phyloP scores from a whole-genome alignment of 2,888 invertebrate genomes.

The Galerucella pusilla region DNA sequence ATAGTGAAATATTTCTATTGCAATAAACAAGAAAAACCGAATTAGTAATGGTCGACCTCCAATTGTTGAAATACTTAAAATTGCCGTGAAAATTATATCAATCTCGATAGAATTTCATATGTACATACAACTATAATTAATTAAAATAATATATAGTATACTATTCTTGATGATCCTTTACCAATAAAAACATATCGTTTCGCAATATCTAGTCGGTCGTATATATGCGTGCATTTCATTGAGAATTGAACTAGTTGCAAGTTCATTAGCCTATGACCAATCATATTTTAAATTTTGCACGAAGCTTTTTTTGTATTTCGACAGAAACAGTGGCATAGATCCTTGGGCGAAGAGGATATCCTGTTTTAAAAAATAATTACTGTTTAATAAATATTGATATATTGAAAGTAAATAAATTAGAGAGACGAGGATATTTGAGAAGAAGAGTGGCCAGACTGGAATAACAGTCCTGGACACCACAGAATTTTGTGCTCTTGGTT shows the following conservation, averaged over 20 bases:
- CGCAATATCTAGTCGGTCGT: constrained; percentile 23
- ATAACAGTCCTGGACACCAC: too few relatives aligned
- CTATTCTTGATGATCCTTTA: constrained; percentile 26
- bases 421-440: too few relatives aligned
- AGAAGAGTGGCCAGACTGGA: too few relatives aligned
- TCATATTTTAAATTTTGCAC: constrained; percentile 38
- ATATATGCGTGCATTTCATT: constrained; percentile 32
- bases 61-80: not conserved
- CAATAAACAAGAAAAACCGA: not conserved
- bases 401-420: too few relatives aligned
- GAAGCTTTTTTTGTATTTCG: constrained; percentile 35
- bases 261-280: constrained; percentile 43
- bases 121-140: constrained; percentile 8
- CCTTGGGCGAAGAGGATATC: not conserved
- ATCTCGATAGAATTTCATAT: not conserved
- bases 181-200: constrained; percentile 26
- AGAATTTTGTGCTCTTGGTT: too few relatives aligned
- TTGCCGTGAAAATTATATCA: constrained; percentile 10
- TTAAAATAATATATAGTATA: not conserved
- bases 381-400: too few relatives aligned
- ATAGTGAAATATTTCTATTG: not conserved
- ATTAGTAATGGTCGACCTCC: constrained; percentile 14
- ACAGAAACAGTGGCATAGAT: constrained; percentile 14
- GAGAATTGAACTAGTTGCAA: constrained; percentile 35
- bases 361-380: too few relatives aligned